A percentile compares a stretch with the other conserved stretches of the same genome.
phyloP scores from a whole-genome alignment of 1,140 invertebrate species.

The Notospermus geniculatus region DNA sequence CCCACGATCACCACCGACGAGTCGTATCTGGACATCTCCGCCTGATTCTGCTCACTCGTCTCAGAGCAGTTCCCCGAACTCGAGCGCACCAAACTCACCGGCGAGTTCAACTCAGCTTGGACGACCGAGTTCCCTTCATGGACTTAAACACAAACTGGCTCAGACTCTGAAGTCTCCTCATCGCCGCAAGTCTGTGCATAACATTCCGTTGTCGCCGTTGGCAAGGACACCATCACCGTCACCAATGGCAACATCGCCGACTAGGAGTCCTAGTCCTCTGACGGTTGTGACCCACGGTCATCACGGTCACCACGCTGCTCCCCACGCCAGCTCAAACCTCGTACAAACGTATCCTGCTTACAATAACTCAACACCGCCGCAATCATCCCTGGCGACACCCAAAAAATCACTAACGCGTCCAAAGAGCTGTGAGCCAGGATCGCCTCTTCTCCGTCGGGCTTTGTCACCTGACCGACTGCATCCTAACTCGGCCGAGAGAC shows the following conservation, averaged over 20 bases:
- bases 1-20: constrained; percentile 61
- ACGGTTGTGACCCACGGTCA: constrained; percentile 65
- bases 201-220: constrained; percentile 93
- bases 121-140: constrained; percentile 89
- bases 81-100: constrained; percentile 64
- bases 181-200: constrained; percentile 88
- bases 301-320: constrained; percentile 22
- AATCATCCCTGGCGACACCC: constrained; percentile 34
- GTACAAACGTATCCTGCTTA: constrained; percentile 40
- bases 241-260: constrained; percentile 74
- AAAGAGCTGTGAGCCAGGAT: constrained; percentile 79
- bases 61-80: constrained; percentile 65
- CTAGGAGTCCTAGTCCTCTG: constrained; percentile 73
- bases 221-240: constrained; percentile 91
- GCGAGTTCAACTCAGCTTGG: constrained; percentile 53
- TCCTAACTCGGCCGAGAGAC: constrained; percentile 52
- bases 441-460: constrained; percentile 80
- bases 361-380: not conserved
- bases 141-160: constrained; percentile 80
- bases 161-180: constrained; percentile 75
- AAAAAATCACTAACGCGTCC: constrained; percentile 76
- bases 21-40: constrained; percentile 56
- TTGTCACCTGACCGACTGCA: constrained; percentile 79
- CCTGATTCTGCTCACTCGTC: constrained; percentile 59
- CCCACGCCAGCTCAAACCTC: constrained; percentile 22